phyloP scores from a whole-genome alignment of 2,113 vertebrate species.

The Seriola quinqueradiata region DNA sequence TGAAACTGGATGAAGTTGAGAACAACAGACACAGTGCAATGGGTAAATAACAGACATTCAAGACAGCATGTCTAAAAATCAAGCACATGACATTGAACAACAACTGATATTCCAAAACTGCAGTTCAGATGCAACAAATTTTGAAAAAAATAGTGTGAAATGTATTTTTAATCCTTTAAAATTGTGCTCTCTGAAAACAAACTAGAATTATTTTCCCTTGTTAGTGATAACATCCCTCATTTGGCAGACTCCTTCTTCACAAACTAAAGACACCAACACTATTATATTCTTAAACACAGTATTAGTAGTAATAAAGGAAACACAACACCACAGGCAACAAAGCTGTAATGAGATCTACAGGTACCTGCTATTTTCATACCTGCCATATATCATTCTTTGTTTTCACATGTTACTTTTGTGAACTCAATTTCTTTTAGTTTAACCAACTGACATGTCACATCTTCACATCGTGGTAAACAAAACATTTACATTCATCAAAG shows the following conservation, averaged over 20 bases:
- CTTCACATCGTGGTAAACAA: neutral
- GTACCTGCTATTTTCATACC: neutral
- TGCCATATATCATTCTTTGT: neutral
- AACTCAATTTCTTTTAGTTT: neutral
- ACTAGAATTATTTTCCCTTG: neutral
- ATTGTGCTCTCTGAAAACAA: neutral
- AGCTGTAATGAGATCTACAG: neutral
- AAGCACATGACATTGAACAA: neutral
- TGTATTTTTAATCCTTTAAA: neutral
- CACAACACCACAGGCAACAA: neutral
- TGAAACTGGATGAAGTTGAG: conserved; percentile 88
- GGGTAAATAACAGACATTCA: conserved; percentile 84
- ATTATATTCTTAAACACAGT: neutral
- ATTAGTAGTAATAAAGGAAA: neutral
- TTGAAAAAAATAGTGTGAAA: neutral
- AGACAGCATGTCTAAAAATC: neutral
- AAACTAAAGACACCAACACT: neutral
- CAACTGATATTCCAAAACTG: neutral
- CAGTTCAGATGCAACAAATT: neutral
- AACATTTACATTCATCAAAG: conserved; percentile 2
- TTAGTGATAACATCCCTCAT: neutral
- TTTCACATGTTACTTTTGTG: neutral
- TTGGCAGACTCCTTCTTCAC: neutral
- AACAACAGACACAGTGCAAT: conserved; percentile 90
- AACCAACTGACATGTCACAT: neutral